Base-by-base conservation (phyloP, 1,140 invertebrate species). In the Bombus affinis region DNA sequence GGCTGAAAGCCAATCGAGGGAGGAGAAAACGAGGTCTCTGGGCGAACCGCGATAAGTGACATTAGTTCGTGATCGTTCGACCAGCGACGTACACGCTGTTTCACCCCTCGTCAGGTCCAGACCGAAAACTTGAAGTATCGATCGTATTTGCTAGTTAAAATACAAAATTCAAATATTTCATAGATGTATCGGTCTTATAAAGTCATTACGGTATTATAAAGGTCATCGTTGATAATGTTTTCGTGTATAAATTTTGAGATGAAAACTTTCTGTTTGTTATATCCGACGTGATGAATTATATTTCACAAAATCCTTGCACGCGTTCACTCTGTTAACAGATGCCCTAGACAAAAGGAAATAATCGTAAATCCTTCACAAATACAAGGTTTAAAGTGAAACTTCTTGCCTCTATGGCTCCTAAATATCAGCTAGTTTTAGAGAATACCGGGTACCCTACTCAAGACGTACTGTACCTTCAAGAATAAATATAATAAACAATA, bases 1-100 rank as follows among this genome's bases (percentile, higher is more conserved):
- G 84, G 88, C 78, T 86, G 68, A 47, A 83, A 90, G 88, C 85
- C 86, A 88, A 88, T 90, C 73, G 87, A 88, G 81, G 81, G 81
- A 84, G 71, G 74, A 86, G 86, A 78, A 79, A 81, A 74, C 70
- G 57, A 32, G 78, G 72, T 81, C 85, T 75, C 44, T 32, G 87
- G 76, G 47, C 65, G 73, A 83, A 84, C 75, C 85, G 77, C 81
- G 82, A 81, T 85, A 89, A 89, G 86, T 86, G 88, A 89, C 88
- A 85, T 85, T 75, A 65, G 78, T 75, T 75, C 73, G 86, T 87
- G 76, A 78, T 86, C 77, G 71, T 32, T 81, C 70, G 84, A 85
- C 70, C 84, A 59, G 53, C 71, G 59, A 85, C 68, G 70, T 39
- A 59, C 73, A 25, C 81, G 62, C 72, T 62, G 73, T 12, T 39